Conservation (phyloP, 2,113 vertebrate species). For the Tupaia chinensis region DNA sequence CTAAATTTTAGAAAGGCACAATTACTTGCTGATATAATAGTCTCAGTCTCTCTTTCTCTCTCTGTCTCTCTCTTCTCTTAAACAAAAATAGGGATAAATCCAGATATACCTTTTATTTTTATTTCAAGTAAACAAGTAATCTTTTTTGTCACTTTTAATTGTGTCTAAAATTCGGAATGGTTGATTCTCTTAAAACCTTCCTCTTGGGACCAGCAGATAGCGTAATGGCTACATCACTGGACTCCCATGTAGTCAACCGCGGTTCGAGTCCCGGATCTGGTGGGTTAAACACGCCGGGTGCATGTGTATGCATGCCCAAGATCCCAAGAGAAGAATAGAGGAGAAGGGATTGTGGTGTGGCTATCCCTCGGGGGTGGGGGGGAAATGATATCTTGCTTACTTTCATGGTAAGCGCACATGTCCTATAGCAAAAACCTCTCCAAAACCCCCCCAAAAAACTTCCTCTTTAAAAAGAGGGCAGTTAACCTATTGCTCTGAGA, state of each 20-base stretch:
- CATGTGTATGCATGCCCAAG: too few relatives aligned
- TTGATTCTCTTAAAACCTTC: neutral
- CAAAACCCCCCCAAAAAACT: neutral
- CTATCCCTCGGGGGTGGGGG: too few relatives aligned
- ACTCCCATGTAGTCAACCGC: too few relatives aligned
- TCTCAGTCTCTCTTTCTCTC: neutral
- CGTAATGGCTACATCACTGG: too few relatives aligned
- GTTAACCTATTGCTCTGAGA: neutral
- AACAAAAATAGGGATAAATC: neutral
- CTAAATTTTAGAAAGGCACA: neutral
- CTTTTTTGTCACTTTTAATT: neutral
- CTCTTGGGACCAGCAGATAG: too few relatives aligned
- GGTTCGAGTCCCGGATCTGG: too few relatives aligned
- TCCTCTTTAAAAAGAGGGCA: neutral
- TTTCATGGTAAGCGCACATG: too few relatives aligned
- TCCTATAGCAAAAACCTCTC: too few relatives aligned
- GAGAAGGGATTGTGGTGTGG: too few relatives aligned
- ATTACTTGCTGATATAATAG: neutral
- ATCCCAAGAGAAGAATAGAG: too few relatives aligned
- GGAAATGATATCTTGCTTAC: too few relatives aligned
- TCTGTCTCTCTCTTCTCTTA: neutral
- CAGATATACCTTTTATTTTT: neutral
- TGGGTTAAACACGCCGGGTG: too few relatives aligned
- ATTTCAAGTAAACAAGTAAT: neutral
- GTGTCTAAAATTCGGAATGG: neutral